Conservation (phyloP, 2,888 invertebrate species). For the Acanthopleura granulata region DNA sequence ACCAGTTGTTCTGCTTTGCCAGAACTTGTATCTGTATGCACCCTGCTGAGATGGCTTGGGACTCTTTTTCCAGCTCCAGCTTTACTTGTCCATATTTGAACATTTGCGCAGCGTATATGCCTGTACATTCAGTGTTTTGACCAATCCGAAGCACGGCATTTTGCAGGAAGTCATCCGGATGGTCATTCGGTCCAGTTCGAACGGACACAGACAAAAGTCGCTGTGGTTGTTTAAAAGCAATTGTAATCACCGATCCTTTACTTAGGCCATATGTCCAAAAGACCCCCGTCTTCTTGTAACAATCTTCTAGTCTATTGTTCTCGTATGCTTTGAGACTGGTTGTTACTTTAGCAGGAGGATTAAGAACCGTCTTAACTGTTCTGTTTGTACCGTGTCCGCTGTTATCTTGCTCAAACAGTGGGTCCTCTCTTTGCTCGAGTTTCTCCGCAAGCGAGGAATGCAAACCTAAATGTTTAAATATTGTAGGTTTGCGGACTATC, state of each 20-base stretch:
- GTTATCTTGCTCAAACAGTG: background rate
- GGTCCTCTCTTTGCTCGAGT: background rate
- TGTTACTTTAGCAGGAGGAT: background rate
- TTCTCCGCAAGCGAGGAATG: slow-evolving; percentile 49
- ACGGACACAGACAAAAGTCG: background rate
- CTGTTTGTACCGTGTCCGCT: background rate
- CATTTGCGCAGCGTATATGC: background rate
- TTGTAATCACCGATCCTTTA: background rate
- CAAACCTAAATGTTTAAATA: slow-evolving; percentile 51
- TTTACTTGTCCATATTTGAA: background rate
- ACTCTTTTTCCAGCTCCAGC: background rate
- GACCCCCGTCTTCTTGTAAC: background rate
- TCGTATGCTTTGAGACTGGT: background rate
- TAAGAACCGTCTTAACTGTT: background rate
- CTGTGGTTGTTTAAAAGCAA: background rate
- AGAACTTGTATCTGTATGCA: background rate
- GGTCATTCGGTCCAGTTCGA: background rate
- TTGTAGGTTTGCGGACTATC: slow-evolving; percentile 42
- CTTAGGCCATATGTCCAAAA: background rate
- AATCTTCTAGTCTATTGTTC: background rate
- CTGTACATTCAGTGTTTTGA: background rate
- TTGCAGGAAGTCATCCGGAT: slow-evolving; percentile 10
- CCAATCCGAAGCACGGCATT: slow-evolving; percentile 12
- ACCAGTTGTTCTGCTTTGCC: background rate
- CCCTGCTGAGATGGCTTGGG: background rate